These are phyloP conservation scores for Lordiphosa clarofinis DNA, from an alignment of 1,140 invertebrate genomes.

Conservation along the genomic window DNA sequence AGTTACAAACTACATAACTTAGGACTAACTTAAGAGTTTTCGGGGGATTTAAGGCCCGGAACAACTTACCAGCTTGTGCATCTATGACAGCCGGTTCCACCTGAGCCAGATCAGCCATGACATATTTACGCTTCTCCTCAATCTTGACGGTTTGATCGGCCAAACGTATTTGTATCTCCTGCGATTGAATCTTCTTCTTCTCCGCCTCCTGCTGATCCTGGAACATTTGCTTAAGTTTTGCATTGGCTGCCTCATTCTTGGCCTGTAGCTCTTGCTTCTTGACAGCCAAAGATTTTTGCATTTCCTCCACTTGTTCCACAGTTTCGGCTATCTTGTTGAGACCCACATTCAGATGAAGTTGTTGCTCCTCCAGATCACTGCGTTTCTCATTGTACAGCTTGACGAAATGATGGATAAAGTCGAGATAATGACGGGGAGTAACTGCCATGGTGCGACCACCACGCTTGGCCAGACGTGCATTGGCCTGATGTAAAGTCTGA, in stretches of 20 bases:
- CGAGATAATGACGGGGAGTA: slow-evolving; percentile 98
- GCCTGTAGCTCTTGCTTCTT: slow-evolving; percentile 97
- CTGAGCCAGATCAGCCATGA: slow-evolving; percentile 96
- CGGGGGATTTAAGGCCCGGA: slow-evolving; percentile 20
- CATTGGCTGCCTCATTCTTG: slow-evolving; percentile 99
- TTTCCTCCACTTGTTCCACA: slow-evolving; percentile 99
- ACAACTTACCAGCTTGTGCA: slow-evolving; percentile 93
- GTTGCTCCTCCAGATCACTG: slow-evolving; percentile 98
- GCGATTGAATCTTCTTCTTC: slow-evolving; percentile 98
- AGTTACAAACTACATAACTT: slow-evolving; percentile 40
- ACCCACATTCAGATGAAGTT: slow-evolving; percentile 99
- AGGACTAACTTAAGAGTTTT: slow-evolving; percentile 9
- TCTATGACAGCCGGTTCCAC: slow-evolving; percentile 99
- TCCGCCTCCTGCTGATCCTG: slow-evolving; percentile 99
- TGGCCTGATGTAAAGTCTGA: slow-evolving; percentile 97
- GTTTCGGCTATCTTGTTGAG: slow-evolving; percentile 99
- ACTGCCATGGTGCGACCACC: slow-evolving; percentile 98
- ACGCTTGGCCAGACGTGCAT: slow-evolving; percentile 91
- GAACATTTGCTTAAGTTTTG: slow-evolving; percentile 99
- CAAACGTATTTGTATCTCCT: slow-evolving; percentile 96
- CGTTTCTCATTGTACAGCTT: slow-evolving; percentile 99
- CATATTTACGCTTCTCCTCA: slow-evolving; percentile 93
- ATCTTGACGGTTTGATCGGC: slow-evolving; percentile 95
- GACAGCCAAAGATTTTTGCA: slow-evolving; percentile 98
- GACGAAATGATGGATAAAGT: slow-evolving; percentile 99